Percentiles rank a stretch among this genome's conserved stretches.
These are phyloP conservation scores for Anthonomus grandis DNA, from an alignment of 1,140 invertebrate species.

Conservation along the genomic window DNA sequence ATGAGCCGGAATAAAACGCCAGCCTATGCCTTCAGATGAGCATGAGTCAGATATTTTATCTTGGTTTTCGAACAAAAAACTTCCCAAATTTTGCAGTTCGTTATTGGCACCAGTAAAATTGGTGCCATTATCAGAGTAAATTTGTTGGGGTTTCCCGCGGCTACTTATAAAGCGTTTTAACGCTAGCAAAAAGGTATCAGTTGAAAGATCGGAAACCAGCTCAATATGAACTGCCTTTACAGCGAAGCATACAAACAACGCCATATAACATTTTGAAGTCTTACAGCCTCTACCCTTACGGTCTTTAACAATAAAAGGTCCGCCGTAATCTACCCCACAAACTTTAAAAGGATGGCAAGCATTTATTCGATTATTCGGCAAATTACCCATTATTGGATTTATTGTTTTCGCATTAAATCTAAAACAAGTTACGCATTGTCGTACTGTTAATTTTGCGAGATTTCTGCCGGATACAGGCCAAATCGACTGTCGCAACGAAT, in stretches of 20 bases:
- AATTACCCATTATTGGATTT: slow-evolving; percentile 39
- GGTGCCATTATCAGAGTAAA: slow-evolving; percentile 7
- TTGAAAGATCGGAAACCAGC: slow-evolving; percentile 27
- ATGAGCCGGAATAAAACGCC: slow-evolving; percentile 38
- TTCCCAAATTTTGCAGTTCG: not conserved
- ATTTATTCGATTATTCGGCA: slow-evolving; percentile 38
- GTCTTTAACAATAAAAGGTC: slow-evolving; percentile 39
- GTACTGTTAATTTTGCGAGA: slow-evolving; percentile 15
- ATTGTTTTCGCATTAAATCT: slow-evolving; percentile 16
- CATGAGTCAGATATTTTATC: not conserved
- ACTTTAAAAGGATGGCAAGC: slow-evolving; percentile 37
- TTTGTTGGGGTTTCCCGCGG: not conserved
- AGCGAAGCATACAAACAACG: slow-evolving; percentile 38
- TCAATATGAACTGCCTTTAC: slow-evolving; percentile 45
- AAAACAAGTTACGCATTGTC: slow-evolving; percentile 25
- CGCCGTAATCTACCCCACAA: slow-evolving; percentile 39
- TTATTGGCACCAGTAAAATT: not conserved
- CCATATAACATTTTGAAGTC: slow-evolving; percentile 37
- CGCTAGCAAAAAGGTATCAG: not conserved
- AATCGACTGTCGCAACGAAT: slow-evolving; percentile 26
- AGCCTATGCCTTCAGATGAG: slow-evolving; percentile 16
- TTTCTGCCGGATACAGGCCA: slow-evolving; percentile 30
- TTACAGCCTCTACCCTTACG: slow-evolving; percentile 24
- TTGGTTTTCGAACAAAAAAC: not conserved
- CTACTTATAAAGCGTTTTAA: slow-evolving; percentile 1